Base-by-base conservation (phyloP, 2,888 invertebrate species). In the Mesochorus sp. region DNA sequence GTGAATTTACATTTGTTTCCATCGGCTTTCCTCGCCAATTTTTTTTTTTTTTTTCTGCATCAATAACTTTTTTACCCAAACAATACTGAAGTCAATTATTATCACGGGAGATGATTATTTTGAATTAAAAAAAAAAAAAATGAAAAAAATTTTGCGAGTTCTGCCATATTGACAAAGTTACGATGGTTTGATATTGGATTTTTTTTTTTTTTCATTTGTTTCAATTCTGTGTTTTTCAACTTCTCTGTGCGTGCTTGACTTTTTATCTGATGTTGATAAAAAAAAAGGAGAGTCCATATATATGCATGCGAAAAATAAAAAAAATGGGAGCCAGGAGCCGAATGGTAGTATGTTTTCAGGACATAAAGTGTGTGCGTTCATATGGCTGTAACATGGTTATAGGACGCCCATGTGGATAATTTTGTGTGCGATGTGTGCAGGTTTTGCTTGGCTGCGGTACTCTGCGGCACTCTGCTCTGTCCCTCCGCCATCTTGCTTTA, bases 401-500 rank as follows among this genome's bases (percentile, higher is more conserved):
- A 64, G 59, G 14, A 59, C 53, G 70, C 51, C 66, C 39, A 73
- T 72, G 59, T 82, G 85, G 85, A 85, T 88, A 87, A 88, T 85
- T 86, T 82, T 70, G 85, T 83, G 83, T 80, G 86, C n/a, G 26
- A 74, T 78, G 87, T 68, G 64, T 70, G 61, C 37, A 68, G 44
- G 74, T 70, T 71, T 83, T 84, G 84, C 85, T 87, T 80, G 85
- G 85, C 83, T 88, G 89, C 88, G 88, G 87, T 88, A 87, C 85
- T 86, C 86, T 88, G 87, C 87, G 88, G 87, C 86, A 88, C 84
- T 85, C 81, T n/a, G n/a, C n/a, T 84, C 82, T 78, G 76, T 76
- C 71, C 73, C 83, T 77, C 84, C 88, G 89, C 89, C 89, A 89
- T 89, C 87, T 89, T 89, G 89, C 73, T 82, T 82, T 82, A 82